phyloP scores from a whole-genome alignment of 2,888 invertebrate species.

The Mellilla xanthometata region DNA sequence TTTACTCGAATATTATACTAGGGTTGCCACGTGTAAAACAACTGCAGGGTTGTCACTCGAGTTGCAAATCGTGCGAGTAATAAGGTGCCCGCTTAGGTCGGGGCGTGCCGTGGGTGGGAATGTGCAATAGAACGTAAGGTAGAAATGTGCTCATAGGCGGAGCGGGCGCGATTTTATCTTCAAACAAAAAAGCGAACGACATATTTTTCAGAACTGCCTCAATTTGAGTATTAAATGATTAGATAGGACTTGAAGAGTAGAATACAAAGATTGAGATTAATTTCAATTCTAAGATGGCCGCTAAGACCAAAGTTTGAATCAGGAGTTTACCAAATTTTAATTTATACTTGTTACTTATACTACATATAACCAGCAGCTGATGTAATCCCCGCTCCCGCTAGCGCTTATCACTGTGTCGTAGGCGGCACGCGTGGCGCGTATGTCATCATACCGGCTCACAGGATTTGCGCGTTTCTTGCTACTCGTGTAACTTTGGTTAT shows the following conservation, averaged over 20 bases:
- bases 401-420: neutral
- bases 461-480: conserved; percentile 28
- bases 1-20: too few relatives aligned
- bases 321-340: too few relatives aligned
- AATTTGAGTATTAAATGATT: too few relatives aligned
- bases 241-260: too few relatives aligned
- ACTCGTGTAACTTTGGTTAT: conserved; percentile 9
- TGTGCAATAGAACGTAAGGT: conserved; percentile 32
- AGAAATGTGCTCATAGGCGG: conserved; percentile 1
- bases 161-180: conserved; percentile 14
- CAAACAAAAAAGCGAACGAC: too few relatives aligned
- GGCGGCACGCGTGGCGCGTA: conserved; percentile 31
- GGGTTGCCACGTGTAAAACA: conserved; percentile 17
- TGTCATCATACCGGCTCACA: conserved; percentile 35
- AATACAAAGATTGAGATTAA: too few relatives aligned
- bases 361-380: too few relatives aligned
- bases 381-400: conserved; percentile 11
- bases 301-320: too few relatives aligned
- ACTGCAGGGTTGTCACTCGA: conserved; percentile 44
- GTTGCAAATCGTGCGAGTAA: conserved; percentile 61
- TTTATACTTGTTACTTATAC: too few relatives aligned
- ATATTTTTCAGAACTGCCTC: too few relatives aligned
- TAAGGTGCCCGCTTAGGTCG: conserved; percentile 54
- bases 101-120: conserved; percentile 57
- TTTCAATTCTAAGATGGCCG: too few relatives aligned